These are phyloP conservation scores for Epinephelus moara DNA, from an alignment of 2,113 vertebrate genomes.

Conservation along the genomic window DNA sequence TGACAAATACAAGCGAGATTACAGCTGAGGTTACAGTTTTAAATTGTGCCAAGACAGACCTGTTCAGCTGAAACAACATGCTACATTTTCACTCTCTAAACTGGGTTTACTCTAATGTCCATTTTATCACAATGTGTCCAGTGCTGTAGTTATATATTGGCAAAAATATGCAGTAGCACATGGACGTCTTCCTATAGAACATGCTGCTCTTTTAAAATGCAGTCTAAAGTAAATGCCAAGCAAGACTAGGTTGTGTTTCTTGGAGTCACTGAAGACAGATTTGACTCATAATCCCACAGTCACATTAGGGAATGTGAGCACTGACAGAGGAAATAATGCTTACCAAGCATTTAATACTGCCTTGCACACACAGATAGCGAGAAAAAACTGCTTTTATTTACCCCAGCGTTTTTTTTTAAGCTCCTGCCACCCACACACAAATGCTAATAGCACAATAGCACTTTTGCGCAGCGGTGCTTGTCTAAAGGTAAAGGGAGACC, in stretches of 20 bases:
- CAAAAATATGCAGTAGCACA: background rate
- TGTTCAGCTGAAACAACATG: background rate
- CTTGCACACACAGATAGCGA: conserved; percentile 49
- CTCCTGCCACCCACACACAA: conserved; percentile 84
- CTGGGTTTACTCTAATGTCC: background rate
- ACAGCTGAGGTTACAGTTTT: background rate
- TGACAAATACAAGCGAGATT: background rate
- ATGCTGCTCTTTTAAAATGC: background rate
- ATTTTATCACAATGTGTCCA: background rate
- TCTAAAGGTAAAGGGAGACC: conserved; percentile 86
- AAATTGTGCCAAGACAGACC: background rate
- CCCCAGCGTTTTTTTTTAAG: conserved; percentile 79
- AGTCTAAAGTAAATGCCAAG: background rate
- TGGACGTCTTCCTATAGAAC: background rate
- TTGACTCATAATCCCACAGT: conserved; percentile 21
- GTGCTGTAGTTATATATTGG: background rate
- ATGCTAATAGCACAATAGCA: conserved; percentile 86
- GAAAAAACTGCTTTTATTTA: conserved; percentile 84
- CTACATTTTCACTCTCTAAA: background rate
- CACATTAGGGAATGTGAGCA: conserved; percentile 11
- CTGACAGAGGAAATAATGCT: conserved; percentile 67
- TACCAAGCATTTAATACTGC: conserved; percentile 71
- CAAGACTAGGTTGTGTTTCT: background rate
- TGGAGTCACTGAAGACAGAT: conserved; percentile 8
- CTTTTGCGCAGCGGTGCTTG: conserved; percentile 83